Conservation (phyloP, 2,797 vertebrate genomes). For the Crenichthys baileyi region DNA sequence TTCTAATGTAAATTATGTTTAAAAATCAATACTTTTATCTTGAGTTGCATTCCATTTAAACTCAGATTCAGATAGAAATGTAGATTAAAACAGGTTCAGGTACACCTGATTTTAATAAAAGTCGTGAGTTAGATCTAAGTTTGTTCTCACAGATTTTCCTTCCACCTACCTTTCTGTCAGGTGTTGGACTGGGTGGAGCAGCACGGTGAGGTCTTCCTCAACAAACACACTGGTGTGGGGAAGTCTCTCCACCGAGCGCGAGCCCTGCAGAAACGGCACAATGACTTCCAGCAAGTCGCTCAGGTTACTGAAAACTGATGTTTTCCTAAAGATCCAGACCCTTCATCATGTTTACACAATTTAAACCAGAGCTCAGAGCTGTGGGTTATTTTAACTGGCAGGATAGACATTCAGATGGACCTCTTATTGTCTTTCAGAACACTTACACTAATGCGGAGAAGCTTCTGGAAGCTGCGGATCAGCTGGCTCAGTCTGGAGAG, state of each 20-base stretch:
- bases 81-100: neutral
- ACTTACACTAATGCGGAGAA: slow-evolving; percentile 97
- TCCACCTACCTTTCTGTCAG: slow-evolving; percentile 66
- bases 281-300: slow-evolving; percentile 97
- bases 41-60: neutral
- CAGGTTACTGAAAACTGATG: slow-evolving; percentile 79
- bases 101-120: too few species aligned
- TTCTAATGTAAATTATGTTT: too few species aligned
- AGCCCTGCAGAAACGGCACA: slow-evolving; percentile 94
- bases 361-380: neutral
- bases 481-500: slow-evolving; percentile 94
- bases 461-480: slow-evolving; percentile 93
- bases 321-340: neutral
- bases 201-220: slow-evolving; percentile 96
- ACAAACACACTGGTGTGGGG: slow-evolving; percentile 96
- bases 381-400: neutral
- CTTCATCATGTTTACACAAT: neutral
- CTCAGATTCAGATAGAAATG: neutral
- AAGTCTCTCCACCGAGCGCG: slow-evolving; percentile 94
- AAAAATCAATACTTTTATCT: too few species aligned
- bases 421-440: slow-evolving; percentile 79
- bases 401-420: neutral
- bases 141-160: neutral
- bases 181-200: slow-evolving; percentile 99
- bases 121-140: too few species aligned